Base-by-base conservation (phyloP, 2,888 invertebrate genomes). In the Harpagoxenus sublaevis region DNA sequence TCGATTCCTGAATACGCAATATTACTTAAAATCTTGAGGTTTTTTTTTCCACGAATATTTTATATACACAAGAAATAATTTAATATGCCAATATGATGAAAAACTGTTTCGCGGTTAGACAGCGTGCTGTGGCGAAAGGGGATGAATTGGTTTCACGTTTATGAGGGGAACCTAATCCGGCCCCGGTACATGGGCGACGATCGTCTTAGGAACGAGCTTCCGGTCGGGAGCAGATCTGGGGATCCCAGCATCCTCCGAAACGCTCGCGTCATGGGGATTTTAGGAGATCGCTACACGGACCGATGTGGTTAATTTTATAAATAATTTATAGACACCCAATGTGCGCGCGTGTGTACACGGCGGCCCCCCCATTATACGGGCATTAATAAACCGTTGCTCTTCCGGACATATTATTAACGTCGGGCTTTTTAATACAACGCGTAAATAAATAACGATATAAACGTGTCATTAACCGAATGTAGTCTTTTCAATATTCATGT, bases 111-210 rank as follows among this genome's bases (percentile, higher is more conserved):
- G n/a, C 12, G 57, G 48, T 55, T 60, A 60, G 73, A 28, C 31
- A 48, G 6, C 60, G 18, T 28, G 45, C 23, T 31, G 60, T 39
- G 18, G 55, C 9, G 35, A 57, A 79, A 35, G 78, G 91, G 89
- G 88, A 92, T 90, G 91, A 91, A 91, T 92, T 89, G 90, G 88
- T 92, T 92, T 92, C 90, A 88, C 89, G 92, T 93, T 92, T 91
- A 51, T 51, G 48, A 89, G 75, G 83, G 87, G 87, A 92, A 91
- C 86, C 87, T 89, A 91, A 92, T 88, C 88, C 89, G 85, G 83
- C 87, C 83, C 77, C 74, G 82, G 86, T 84, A 88, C 87, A 88
- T 71, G 87, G 88, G 85, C 87, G 92, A 92, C 90, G 92, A 93
- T 92, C 92, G 92, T 92, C 91, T 92, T 91, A 91, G 86, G 86